Evolutionary conservation across 2,113 vertebrate species (phyloP).

Genomic region (Lipotes vexillifer): DNA sequence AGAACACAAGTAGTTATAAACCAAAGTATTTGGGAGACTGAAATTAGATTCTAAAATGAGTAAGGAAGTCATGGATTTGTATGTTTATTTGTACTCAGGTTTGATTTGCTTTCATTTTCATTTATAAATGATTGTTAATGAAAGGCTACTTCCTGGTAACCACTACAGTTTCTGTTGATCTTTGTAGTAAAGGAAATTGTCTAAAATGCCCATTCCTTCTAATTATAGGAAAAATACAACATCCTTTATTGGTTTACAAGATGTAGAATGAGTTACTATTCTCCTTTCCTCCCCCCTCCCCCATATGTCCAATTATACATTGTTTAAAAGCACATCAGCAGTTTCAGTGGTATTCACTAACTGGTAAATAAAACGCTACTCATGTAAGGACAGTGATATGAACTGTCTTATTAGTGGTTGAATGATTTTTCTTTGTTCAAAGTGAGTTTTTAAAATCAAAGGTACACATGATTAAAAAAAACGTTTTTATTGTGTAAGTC

Average conservation of each 20-base stretch:
- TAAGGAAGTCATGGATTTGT: not conserved
- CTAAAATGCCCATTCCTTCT: not conserved
- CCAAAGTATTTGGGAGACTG: not conserved
- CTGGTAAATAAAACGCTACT: conserved; percentile 33
- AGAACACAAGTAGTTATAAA: not conserved
- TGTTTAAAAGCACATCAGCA: conserved; percentile 7
- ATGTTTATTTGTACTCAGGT: not conserved
- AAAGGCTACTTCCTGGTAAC: not conserved
- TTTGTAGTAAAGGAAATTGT: not conserved
- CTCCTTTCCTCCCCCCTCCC: not conserved
- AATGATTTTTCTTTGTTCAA: conserved; percentile 42
- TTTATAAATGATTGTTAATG: not conserved
- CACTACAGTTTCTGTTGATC: not conserved
- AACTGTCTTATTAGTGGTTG: not conserved
- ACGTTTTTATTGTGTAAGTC: not conserved
- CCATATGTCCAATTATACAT: not conserved
- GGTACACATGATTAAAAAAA: not conserved
- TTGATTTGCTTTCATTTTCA: conserved; percentile 49
- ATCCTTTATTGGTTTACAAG: not conserved
- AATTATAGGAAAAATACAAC: not conserved
- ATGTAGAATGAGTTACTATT: conserved; percentile 4
- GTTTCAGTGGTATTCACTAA: conserved; percentile 18
- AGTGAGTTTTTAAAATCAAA: conserved; percentile 27
- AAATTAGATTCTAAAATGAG: not conserved
- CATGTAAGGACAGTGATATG: not conserved